Evolutionary conservation across 2,797 vertebrate species (phyloP), one percentile per base, ranked within the genome.

Genomic region (Alca torda): DNA sequence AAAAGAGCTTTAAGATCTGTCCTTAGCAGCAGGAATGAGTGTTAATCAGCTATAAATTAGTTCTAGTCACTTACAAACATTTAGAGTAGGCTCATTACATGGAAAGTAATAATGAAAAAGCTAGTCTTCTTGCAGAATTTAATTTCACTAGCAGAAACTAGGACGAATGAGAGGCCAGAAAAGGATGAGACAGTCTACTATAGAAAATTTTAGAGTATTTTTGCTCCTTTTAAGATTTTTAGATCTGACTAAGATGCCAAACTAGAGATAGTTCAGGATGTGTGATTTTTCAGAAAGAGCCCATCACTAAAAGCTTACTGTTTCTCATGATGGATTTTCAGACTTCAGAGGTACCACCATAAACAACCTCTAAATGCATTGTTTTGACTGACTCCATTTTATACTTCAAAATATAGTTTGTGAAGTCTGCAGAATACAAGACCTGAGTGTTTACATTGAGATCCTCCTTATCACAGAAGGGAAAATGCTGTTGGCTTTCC

Each of bases 1-100:
- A 70, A 88, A 85, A 89, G 18, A 93, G 86, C 78, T 96, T 70
- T 93, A 87, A 87, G 82, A 73, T 93, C 31, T 68, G 16, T 68
- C 39, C 35, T 78, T 79, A 67, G 31, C 43, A 63, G 11, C 80
- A 91, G 63, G 19, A 73, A 95, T 67, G 72, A 95, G 70, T 67
- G n/a, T 20, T 93, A 68, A 92, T 95, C 61, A 89, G n/a, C 68
- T 76, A 88, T 60, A 87, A 87, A 92, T 92, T 94, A 95, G 35
- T 92, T 96, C 84, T 89, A 89, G 61, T 81, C 48, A 87, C 84
- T 96, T 87, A 53, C 88, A 90, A 59, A 91, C 60, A 56, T 77
- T 87, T 93, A 68, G 17, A 57, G 13, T 73, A 67, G 70, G 57
- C 43, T 87, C 25, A 84, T 96, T 89, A 85, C 30, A 12, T 33